Evolutionary conservation across 1,140 invertebrate species (phyloP).

Genomic region (Bombus vancouverensis): DNA sequence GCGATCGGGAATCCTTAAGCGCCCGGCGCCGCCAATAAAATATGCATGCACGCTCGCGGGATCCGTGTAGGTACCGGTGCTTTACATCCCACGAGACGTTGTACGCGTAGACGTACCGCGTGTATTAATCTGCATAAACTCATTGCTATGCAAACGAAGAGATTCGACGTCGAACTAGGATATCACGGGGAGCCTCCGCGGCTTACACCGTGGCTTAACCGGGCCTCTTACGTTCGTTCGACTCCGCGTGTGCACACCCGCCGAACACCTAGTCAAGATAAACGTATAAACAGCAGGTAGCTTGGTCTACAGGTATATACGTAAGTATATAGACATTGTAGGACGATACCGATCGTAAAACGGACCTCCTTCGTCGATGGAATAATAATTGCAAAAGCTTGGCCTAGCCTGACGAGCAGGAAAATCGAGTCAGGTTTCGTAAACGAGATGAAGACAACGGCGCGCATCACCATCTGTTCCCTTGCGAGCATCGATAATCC

Average conservation of each 20-base stretch:
- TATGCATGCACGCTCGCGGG: conserved; percentile 53
- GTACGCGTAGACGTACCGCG: conserved; percentile 71
- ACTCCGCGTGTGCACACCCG: background rate
- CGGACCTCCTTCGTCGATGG: conserved; percentile 72
- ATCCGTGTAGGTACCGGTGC: conserved; percentile 46
- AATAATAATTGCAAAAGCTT: conserved; percentile 68
- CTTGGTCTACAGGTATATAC: too few relatives aligned
- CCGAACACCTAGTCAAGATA: conserved; percentile 15
- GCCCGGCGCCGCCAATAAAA: conserved; percentile 57
- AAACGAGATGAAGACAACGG: conserved; percentile 27
- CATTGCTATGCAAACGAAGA: conserved; percentile 82
- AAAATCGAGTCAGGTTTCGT: background rate
- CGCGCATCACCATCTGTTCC: conserved; percentile 5
- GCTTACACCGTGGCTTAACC: conserved; percentile 61
- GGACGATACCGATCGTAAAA: conserved; percentile 72
- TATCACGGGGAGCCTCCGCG: conserved; percentile 63
- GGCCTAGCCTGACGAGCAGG: background rate
- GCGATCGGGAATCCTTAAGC: conserved; percentile 55
- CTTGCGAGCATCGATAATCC: conserved; percentile 51
- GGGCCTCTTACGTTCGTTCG: conserved; percentile 40
- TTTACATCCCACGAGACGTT: conserved; percentile 61
- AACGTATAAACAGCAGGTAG: conserved; percentile 35
- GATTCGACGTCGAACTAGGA: conserved; percentile 76
- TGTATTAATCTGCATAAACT: conserved; percentile 82
- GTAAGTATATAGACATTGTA: conserved; percentile 26